Conservation (phyloP, 2,888 invertebrate genomes). For the Drosophila niveifrons region DNA sequence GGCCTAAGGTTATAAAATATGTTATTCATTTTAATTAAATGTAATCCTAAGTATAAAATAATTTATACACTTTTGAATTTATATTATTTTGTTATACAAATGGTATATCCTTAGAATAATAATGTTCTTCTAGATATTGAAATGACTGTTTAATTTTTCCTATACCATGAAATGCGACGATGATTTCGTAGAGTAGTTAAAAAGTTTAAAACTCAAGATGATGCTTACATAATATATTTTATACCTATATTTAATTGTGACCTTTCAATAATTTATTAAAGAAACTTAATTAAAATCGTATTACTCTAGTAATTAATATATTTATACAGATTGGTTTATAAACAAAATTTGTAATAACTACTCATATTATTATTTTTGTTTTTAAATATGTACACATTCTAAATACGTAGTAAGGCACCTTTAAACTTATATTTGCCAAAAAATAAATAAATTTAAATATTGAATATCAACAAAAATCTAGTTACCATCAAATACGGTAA, state of each 20-base stretch:
- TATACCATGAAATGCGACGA: slow-evolving; percentile 2
- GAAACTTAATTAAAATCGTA: slow-evolving; percentile 19
- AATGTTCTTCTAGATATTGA: neutral
- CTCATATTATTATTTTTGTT: slow-evolving; percentile 24
- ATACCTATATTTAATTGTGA: slow-evolving; percentile 19
- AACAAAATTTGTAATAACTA: slow-evolving; percentile 49
- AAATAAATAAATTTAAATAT: slow-evolving; percentile 54
- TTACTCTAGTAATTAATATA: slow-evolving; percentile 23
- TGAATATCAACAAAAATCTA: slow-evolving; percentile 37
- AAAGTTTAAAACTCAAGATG: neutral
- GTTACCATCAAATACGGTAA: slow-evolving; percentile 43
- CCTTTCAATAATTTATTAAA: slow-evolving; percentile 13
- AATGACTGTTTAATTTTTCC: slow-evolving; percentile 9
- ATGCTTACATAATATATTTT: slow-evolving; percentile 15
- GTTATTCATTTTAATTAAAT: slow-evolving; percentile 3
- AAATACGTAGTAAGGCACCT: slow-evolving; percentile 75
- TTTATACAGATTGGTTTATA: slow-evolving; percentile 28
- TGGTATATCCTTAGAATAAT: slow-evolving; percentile 3
- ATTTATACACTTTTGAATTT: slow-evolving; percentile 17
- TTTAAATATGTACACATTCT: slow-evolving; percentile 64
- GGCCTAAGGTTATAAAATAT: slow-evolving; percentile 15
- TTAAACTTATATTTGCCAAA: slow-evolving; percentile 67
- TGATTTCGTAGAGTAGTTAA: slow-evolving; percentile 4
- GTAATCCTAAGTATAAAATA: slow-evolving; percentile 15
- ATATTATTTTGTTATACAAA: neutral